Evolutionary conservation across 2,797 vertebrate genomes (phyloP).

Genomic region (Enteromius treurensis): DNA sequence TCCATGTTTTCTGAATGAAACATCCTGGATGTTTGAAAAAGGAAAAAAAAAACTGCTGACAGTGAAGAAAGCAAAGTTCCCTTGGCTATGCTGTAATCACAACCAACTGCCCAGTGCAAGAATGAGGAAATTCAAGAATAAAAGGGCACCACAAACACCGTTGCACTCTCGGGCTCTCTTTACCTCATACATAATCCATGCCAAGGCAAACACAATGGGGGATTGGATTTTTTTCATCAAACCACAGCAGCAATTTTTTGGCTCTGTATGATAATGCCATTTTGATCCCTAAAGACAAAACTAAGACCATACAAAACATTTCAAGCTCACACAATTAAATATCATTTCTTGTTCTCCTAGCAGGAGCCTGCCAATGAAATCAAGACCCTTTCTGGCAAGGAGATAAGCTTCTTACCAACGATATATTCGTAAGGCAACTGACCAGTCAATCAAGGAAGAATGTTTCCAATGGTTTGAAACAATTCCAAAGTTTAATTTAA

Average conservation of each 20-base stretch:
- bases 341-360: conserved; percentile 25
- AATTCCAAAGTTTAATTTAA: conserved; percentile 27
- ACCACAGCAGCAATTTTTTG: conserved; percentile 38
- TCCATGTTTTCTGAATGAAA: conserved; percentile 81
- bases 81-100: conserved; percentile 67
- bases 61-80: conserved; percentile 64
- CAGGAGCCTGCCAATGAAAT: conserved; percentile 38
- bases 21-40: conserved; percentile 72
- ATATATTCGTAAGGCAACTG: conserved; percentile 31
- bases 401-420: conserved; percentile 35
- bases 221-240: conserved; percentile 48
- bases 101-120: conserved; percentile 63
- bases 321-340: conserved; percentile 50
- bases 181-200: conserved; percentile 46
- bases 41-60: conserved; percentile 70
- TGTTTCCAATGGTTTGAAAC: conserved; percentile 36
- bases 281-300: conserved; percentile 41
- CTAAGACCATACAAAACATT: conserved; percentile 50
- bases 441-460: conserved; percentile 42
- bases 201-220: conserved; percentile 56
- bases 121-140: conserved; percentile 67
- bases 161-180: conserved; percentile 53
- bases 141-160: conserved; percentile 59
- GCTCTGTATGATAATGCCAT: conserved; percentile 42
- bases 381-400: conserved; percentile 21